These are phyloP conservation scores for Poecilia picta DNA, from an alignment of 2,797 vertebrate genomes.

Conservation along the genomic window DNA sequence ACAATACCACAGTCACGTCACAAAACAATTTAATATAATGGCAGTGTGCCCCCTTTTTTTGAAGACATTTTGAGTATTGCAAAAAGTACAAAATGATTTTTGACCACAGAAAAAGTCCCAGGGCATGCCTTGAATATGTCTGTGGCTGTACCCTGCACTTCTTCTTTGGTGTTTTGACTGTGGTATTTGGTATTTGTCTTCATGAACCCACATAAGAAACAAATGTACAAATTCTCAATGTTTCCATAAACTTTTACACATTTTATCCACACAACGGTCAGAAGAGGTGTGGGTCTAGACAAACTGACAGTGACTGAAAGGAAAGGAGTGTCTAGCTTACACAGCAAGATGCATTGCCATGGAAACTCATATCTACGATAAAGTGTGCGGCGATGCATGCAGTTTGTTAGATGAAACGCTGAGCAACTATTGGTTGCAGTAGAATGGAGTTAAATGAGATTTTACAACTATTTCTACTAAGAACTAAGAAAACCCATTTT, in stretches of 20 bases:
- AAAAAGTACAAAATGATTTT: slow-evolving; percentile 70
- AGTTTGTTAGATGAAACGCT: not conserved
- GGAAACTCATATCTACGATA: not conserved
- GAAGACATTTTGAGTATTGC: slow-evolving; percentile 65
- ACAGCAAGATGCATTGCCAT: not conserved
- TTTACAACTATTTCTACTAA: not conserved
- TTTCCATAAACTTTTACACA: slow-evolving; percentile 4
- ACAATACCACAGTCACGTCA: slow-evolving; percentile 63
- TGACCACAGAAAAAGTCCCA: slow-evolving; percentile 66
- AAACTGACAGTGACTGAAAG: not conserved
- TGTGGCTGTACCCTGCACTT: slow-evolving; percentile 50
- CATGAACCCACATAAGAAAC: slow-evolving; percentile 56
- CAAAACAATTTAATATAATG: slow-evolving; percentile 60
- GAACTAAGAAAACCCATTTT: not conserved
- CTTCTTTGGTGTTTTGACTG: slow-evolving; percentile 62
- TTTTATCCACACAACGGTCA: not conserved
- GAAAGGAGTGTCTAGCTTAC: not conserved
- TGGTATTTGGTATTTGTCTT: slow-evolving; percentile 68
- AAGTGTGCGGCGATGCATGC: not conserved
- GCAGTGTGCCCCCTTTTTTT: slow-evolving; percentile 48
- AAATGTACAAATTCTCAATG: slow-evolving; percentile 21
- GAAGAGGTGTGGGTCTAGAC: not conserved
- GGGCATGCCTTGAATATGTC: slow-evolving; percentile 65
- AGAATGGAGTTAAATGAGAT: not conserved
- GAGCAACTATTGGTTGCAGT: not conserved